Conservation (phyloP, 2,888 invertebrate genomes). For the Cephonodes hylas region DNA sequence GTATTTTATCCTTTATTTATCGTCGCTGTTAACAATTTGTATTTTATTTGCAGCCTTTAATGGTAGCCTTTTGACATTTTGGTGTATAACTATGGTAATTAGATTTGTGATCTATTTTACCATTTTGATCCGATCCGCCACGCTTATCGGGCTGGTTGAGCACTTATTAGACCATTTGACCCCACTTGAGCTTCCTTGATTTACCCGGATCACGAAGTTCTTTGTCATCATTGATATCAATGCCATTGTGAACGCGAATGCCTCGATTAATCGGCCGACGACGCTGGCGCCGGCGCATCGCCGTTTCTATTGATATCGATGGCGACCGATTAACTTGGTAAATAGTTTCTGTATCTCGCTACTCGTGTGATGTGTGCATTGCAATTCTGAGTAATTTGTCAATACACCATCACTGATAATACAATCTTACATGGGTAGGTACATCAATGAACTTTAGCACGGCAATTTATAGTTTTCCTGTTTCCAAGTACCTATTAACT, state of each 20-base stretch:
- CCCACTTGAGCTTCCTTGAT: constrained; percentile 36
- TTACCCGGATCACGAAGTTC: constrained; percentile 37
- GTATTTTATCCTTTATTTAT: not conserved
- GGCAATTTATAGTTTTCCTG: not conserved
- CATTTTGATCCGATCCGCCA: not conserved
- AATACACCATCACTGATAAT: not conserved
- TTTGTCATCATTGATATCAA: constrained; percentile 44
- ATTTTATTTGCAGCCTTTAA: not conserved
- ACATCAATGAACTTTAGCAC: not conserved
- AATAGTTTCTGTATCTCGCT: constrained; percentile 13
- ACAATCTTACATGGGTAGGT: not conserved
- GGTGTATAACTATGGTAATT: not conserved
- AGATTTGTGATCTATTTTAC: not conserved
- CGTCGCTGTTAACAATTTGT: not conserved
- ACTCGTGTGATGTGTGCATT: not conserved
- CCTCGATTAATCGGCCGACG: constrained; percentile 28
- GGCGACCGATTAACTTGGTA: constrained; percentile 15
- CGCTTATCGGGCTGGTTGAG: constrained; percentile 17
- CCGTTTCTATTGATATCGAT: constrained; percentile 17
- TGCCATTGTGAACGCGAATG: constrained; percentile 34
- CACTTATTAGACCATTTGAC: constrained; percentile 35
- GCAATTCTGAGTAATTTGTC: not conserved
- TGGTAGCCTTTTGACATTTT: not conserved
- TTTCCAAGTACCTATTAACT: not conserved
- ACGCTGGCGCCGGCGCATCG: constrained; percentile 17